Evolutionary conservation across 1,140 invertebrate species (phyloP).

Genomic region (Solenopsis fugax): DNA sequence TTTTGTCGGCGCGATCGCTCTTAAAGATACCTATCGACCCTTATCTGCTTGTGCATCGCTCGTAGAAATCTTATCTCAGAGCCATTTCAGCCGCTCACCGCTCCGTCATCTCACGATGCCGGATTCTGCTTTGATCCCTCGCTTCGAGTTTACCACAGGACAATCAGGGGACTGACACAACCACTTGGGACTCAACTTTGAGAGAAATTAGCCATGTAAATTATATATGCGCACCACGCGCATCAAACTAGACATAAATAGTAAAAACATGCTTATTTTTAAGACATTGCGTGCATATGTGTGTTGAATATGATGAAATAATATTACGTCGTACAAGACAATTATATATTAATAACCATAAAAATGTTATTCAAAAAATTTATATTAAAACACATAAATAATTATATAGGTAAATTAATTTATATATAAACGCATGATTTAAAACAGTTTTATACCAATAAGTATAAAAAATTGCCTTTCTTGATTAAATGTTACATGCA

Average conservation of each 20-base stretch:
- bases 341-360: background rate
- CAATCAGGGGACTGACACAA: slow-evolving; percentile 44
- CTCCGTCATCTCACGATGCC: slow-evolving; percentile 66
- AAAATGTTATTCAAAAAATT: background rate
- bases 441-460: background rate
- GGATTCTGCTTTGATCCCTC: slow-evolving; percentile 63
- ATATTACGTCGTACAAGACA: background rate
- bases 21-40: slow-evolving; percentile 68
- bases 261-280: background rate
- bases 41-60: slow-evolving; percentile 75
- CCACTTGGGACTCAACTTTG: slow-evolving; percentile 38
- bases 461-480: background rate
- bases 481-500: background rate
- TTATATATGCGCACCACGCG: background rate
- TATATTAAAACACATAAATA: background rate
- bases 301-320: background rate
- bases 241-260: background rate
- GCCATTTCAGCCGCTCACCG: slow-evolving; percentile 49
- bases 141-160: slow-evolving; percentile 33
- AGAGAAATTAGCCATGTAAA: slow-evolving; percentile 32
- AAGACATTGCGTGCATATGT: background rate
- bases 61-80: slow-evolving; percentile 77
- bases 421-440: background rate
- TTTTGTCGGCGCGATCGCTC: slow-evolving; percentile 71
- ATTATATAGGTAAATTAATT: background rate